Evolutionary conservation across 37 sponge, comb jelly and placozoan species (phyloP).

Genomic region (Tethya wilhelma): DNA sequence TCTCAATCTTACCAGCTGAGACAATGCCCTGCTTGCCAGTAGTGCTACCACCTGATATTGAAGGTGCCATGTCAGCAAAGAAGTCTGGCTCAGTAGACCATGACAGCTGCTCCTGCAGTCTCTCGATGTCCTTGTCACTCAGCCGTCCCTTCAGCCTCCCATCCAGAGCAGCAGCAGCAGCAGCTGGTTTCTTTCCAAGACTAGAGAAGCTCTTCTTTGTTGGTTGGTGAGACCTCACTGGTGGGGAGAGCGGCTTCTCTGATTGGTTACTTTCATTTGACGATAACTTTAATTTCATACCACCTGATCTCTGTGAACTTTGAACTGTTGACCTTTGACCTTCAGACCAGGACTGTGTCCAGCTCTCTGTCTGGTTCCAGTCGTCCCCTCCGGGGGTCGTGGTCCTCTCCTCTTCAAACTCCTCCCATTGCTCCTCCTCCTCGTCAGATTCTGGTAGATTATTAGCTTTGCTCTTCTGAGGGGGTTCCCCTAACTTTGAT

Average conservation of each 20-base stretch:
- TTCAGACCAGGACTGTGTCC: too few species aligned
- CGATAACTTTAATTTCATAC: not conserved
- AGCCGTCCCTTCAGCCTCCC: slow-evolving; percentile 27
- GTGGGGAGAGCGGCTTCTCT: not conserved
- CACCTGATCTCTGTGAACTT: not conserved
- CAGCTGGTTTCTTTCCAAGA: too few species aligned
- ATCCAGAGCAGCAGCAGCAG: not conserved
- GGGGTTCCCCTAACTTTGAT: not conserved
- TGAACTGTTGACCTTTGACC: too few species aligned
- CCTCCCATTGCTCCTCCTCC: not conserved
- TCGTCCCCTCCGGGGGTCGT: not conserved
- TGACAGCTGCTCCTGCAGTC: slow-evolving; percentile 31
- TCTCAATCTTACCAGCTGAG: too few species aligned
- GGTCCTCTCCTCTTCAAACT: not conserved
- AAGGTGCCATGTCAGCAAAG: slow-evolving; percentile 64
- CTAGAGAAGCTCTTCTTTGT: too few species aligned
- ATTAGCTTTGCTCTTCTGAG: not conserved
- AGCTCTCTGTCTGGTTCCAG: not conserved
- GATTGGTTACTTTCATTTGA: too few species aligned
- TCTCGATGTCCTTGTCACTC: slow-evolving; percentile 33
- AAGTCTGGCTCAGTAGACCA: slow-evolving; percentile 45
- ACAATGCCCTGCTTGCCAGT: too few species aligned
- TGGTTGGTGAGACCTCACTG: not conserved
- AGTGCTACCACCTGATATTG: not conserved
- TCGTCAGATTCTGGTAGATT: too few species aligned